phyloP scores from a whole-genome alignment of 2,888 invertebrate genomes.

The Itoplectis maculator region DNA sequence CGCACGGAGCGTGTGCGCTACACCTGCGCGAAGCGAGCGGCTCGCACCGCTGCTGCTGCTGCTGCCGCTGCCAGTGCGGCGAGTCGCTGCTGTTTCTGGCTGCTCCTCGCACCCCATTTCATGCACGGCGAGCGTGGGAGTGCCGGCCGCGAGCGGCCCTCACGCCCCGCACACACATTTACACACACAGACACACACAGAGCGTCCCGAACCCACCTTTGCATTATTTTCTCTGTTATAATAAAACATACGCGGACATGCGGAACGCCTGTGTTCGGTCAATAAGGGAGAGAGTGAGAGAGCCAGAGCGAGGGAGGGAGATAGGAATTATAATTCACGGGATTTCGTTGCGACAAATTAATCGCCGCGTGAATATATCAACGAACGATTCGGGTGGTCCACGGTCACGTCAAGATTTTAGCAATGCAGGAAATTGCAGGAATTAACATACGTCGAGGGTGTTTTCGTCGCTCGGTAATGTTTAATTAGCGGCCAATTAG shows the following conservation, averaged over 20 bases:
- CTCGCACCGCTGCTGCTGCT: slow-evolving; percentile 55
- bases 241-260: slow-evolving; percentile 23
- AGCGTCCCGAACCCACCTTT: slow-evolving; percentile 48
- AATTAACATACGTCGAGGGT: neutral
- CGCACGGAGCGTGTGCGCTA: slow-evolving; percentile 56
- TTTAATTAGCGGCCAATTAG: too few relatives aligned
- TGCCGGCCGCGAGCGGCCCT: slow-evolving; percentile 80
- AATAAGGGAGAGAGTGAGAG: neutral
- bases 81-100: slow-evolving; percentile 65
- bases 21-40: slow-evolving; percentile 57
- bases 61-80: slow-evolving; percentile 37
- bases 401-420: neutral
- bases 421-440: neutral
- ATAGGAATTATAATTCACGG: neutral
- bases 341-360: neutral
- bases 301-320: too few relatives aligned
- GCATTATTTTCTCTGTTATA: slow-evolving; percentile 53
- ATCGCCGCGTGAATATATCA: too few relatives aligned
- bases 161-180: slow-evolving; percentile 75
- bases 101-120: slow-evolving; percentile 81
- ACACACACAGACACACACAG: too few relatives aligned
- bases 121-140: slow-evolving; percentile 82
- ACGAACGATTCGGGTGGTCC: too few relatives aligned
- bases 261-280: slow-evolving; percentile 8
- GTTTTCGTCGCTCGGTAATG: too few relatives aligned